phyloP scores from a whole-genome alignment of 2,113 vertebrate species.

The Mesocricetus auratus region DNA sequence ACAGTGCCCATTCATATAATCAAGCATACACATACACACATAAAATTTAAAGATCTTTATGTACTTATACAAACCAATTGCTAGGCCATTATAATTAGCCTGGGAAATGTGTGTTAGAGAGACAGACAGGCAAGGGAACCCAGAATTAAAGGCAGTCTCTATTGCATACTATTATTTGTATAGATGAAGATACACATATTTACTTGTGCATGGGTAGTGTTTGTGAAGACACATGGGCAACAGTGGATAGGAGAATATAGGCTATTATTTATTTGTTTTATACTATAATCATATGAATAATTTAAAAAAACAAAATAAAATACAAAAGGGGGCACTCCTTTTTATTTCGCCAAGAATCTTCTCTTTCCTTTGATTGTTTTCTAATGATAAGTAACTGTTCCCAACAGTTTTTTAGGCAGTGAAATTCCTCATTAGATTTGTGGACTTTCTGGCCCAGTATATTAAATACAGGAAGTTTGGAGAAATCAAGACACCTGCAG shows the following conservation, averaged over 20 bases:
- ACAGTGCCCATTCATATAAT: not conserved
- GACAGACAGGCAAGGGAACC: too few relatives aligned
- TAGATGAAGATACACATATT: not conserved
- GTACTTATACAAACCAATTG: slow-evolving; percentile 15
- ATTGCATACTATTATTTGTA: not conserved
- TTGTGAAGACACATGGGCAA: slow-evolving; percentile 39
- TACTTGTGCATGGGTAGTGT: not conserved
- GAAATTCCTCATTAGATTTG: slow-evolving; percentile 54
- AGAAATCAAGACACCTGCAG: not conserved
- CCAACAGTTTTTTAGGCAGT: not conserved
- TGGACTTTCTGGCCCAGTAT: slow-evolving; percentile 11
- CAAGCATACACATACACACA: not conserved
- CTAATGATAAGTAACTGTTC: slow-evolving; percentile 17
- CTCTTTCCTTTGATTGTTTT: slow-evolving; percentile 55
- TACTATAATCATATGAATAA: slow-evolving; percentile 29
- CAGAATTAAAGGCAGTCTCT: not conserved
- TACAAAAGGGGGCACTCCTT: not conserved
- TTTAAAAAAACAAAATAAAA: slow-evolving; percentile 56
- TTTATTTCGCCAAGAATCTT: slow-evolving; percentile 14
- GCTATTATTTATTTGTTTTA: not conserved
- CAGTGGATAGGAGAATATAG: not conserved
- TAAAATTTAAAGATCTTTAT: not conserved
- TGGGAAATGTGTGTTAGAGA: not conserved
- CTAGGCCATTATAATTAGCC: not conserved
- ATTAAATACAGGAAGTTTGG: slow-evolving; percentile 13